Percentiles rank a stretch among this genome's conserved stretches.
Evolutionary conservation across 2,888 invertebrate genomes (phyloP).

Genomic region (Fragum fragum): DNA sequence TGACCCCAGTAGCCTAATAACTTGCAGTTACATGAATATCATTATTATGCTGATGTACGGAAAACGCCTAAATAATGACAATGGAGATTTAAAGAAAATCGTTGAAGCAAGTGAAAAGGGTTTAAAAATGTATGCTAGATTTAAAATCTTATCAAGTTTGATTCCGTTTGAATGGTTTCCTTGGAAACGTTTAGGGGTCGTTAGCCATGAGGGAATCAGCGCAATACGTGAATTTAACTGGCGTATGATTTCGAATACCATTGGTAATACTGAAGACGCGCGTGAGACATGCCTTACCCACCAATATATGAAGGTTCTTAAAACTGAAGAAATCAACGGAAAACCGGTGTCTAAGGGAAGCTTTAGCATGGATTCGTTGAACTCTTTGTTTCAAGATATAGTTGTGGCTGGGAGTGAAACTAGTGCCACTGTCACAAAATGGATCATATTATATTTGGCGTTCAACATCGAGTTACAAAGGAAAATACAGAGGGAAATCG

Average conservation of each 20-base stretch:
- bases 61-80: conserved; percentile 21
- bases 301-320: background rate
- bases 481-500: conserved; percentile 32
- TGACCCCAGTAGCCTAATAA: conserved; percentile 28
- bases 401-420: conserved; percentile 41
- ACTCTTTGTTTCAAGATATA: background rate
- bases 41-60: conserved; percentile 13
- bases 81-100: background rate
- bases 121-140: background rate
- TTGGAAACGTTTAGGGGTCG: background rate
- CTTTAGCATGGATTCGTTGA: background rate
- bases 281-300: background rate
- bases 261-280: background rate
- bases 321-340: background rate
- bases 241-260: background rate
- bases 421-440: conserved; percentile 11
- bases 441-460: conserved; percentile 29
- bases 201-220: background rate
- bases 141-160: conserved; percentile 12
- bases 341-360: background rate
- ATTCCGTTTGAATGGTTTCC: conserved; percentile 28
- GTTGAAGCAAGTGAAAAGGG: background rate
- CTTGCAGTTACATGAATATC: conserved; percentile 16
- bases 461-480: conserved; percentile 30
- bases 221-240: background rate